Percentiles rank a stretch among this genome's conserved stretches.
Conservation (phyloP, 2,888 invertebrate species). For the Drosophila greeni region DNA sequence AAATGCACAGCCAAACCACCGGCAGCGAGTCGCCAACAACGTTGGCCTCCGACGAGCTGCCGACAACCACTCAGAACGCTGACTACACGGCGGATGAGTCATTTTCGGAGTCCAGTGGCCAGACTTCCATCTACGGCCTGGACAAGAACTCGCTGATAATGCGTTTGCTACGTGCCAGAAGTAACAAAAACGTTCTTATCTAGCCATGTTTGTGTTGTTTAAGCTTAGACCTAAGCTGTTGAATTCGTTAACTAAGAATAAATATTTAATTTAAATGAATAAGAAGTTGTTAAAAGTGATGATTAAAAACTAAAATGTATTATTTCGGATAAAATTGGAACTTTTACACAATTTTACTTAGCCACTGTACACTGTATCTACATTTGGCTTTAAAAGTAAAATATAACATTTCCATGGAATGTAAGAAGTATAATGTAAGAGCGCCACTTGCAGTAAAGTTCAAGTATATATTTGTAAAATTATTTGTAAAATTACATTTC, state of each 20-base stretch:
- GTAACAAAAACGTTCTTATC: constrained; percentile 43
- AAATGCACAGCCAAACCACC: constrained; percentile 14
- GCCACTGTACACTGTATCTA: too few relatives aligned
- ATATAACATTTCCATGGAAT: too few relatives aligned
- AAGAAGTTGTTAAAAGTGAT: too few relatives aligned
- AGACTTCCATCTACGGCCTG: constrained; percentile 60
- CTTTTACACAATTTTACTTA: too few relatives aligned
- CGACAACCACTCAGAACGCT: constrained; percentile 28
- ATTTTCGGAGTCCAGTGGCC: constrained; percentile 17
- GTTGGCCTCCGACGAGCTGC: constrained; percentile 3
- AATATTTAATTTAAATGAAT: background rate
- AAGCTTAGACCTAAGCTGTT: constrained; percentile 9
- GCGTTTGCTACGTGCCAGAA: constrained; percentile 57
- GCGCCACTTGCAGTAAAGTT: too few relatives aligned
- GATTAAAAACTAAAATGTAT: too few relatives aligned
- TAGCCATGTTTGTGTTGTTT: background rate
- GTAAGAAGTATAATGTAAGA: too few relatives aligned
- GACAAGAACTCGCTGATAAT: constrained; percentile 64
- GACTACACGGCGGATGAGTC: constrained; percentile 51
- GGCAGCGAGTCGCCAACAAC: constrained; percentile 15
- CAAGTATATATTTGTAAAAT: too few relatives aligned
- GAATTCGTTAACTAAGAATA: constrained; percentile 2
- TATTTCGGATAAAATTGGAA: too few relatives aligned
- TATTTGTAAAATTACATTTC: too few relatives aligned
- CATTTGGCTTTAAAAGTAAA: too few relatives aligned